A percentile compares a stretch with the other conserved stretches of the same genome.
phyloP scores from a whole-genome alignment of 2,888 invertebrate species.

The Chironomus riparius region DNA sequence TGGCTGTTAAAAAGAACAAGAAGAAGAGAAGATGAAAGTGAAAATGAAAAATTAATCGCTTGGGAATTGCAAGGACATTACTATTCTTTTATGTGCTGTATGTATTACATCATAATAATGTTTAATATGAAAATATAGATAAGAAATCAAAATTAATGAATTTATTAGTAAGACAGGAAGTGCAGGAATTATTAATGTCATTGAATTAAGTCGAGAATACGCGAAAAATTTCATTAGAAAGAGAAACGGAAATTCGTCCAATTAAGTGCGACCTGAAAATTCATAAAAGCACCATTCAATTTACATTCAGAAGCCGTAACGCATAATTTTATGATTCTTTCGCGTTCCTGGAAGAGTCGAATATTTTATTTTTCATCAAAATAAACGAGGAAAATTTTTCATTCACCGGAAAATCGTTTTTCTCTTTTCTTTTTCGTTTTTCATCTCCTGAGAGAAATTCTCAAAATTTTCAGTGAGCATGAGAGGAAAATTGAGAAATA shows the following conservation, averaged over 20 bases:
- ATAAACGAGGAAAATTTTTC: background rate
- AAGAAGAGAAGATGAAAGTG: constrained; percentile 5
- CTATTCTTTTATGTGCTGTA: no score
- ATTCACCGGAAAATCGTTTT: background rate
- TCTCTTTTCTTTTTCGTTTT: background rate
- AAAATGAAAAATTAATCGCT: constrained; percentile 24
- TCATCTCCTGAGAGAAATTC: background rate
- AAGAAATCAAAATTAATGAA: constrained; percentile 22
- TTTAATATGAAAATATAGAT: background rate
- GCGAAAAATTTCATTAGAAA: background rate
- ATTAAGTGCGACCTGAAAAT: constrained; percentile 3
- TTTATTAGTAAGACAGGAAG: no score
- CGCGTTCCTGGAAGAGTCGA: background rate
- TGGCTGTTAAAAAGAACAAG: background rate
- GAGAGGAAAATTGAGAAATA: background rate
- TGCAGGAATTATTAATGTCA: background rate
- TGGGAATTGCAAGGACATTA: constrained; percentile 6
- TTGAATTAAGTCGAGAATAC: background rate
- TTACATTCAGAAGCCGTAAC: constrained; percentile 12
- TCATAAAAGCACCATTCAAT: background rate
- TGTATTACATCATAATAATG: no score
- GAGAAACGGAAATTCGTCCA: background rate
- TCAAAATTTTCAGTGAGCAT: no score
- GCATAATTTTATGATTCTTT: constrained; percentile 22
- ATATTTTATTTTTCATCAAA: background rate